These are phyloP conservation scores for Apis laboriosa DNA, from an alignment of 1,140 invertebrate genomes.

Conservation along the genomic window DNA sequence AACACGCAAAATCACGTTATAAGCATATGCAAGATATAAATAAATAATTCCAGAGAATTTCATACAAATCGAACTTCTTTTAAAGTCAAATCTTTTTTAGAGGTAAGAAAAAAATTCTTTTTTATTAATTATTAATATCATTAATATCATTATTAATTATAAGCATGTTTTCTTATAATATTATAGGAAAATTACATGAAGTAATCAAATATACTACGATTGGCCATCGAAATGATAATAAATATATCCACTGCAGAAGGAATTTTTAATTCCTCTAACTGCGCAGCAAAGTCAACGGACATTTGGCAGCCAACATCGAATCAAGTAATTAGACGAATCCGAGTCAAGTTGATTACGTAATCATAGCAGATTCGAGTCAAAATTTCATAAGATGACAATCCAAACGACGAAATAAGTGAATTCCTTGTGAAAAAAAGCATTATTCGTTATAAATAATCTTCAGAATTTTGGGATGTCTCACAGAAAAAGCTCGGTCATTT, in stretches of 20 bases:
- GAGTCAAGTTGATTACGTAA: slow-evolving; percentile 49
- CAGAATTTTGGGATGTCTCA: neutral
- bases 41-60: slow-evolving; percentile 49
- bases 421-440: neutral
- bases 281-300: slow-evolving; percentile 27
- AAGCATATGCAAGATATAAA: slow-evolving; percentile 48
- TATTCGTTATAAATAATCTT: slow-evolving; percentile 19
- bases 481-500: neutral
- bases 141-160: no score
- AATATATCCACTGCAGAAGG: no score
- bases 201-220: no score
- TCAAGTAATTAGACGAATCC: slow-evolving; percentile 56
- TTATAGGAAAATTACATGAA: no score
- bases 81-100: no score
- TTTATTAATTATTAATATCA: no score
- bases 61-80: no score
- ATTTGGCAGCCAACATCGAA: slow-evolving; percentile 33
- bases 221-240: no score
- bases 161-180: no score
- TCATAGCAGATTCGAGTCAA: slow-evolving; percentile 30
- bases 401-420: slow-evolving; percentile 6
- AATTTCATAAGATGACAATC: slow-evolving; percentile 35
- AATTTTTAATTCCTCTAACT: slow-evolving; percentile 6
- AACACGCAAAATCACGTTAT: slow-evolving; percentile 27
- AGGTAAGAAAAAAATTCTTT: no score